Conservation (phyloP, 2,797 vertebrate species). For the Cossypha dichroa region DNA sequence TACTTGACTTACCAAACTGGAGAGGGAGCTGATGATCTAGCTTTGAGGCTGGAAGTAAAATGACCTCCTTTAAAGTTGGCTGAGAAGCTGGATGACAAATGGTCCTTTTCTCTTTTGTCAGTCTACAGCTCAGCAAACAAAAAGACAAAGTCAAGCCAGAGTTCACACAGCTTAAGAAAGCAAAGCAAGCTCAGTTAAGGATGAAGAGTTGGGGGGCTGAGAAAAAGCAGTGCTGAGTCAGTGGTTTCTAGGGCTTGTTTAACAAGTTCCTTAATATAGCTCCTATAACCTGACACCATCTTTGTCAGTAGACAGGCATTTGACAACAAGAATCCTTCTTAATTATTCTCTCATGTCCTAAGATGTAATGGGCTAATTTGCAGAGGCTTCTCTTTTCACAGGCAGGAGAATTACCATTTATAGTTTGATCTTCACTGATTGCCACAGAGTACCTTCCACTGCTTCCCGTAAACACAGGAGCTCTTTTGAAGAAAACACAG, state of each 20-base stretch:
- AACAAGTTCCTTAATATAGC: not conserved
- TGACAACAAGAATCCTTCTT: not conserved
- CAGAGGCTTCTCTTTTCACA: not conserved
- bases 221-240: not conserved
- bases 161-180: not conserved
- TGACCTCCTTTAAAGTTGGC: slow-evolving; percentile 74
- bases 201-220: not conserved
- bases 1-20: slow-evolving; percentile 83
- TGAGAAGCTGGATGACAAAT: slow-evolving; percentile 83
- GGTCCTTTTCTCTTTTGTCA: slow-evolving; percentile 85
- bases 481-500: not conserved
- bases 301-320: not conserved
- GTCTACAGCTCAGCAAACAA: slow-evolving; percentile 65
- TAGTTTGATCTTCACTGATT: not conserved
- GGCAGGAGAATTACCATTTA: not conserved
- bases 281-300: not conserved
- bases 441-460: not conserved
- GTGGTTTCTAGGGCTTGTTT: not conserved
- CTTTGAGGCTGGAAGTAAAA: slow-evolving; percentile 81
- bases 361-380: not conserved
- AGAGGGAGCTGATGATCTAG: slow-evolving; percentile 80
- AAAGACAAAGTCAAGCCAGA: slow-evolving; percentile 54
- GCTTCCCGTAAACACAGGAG: not conserved
- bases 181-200: not conserved
- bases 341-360: not conserved